phyloP scores from a whole-genome alignment of 2,888 invertebrate genomes.

The Odontocerum albicorne region DNA sequence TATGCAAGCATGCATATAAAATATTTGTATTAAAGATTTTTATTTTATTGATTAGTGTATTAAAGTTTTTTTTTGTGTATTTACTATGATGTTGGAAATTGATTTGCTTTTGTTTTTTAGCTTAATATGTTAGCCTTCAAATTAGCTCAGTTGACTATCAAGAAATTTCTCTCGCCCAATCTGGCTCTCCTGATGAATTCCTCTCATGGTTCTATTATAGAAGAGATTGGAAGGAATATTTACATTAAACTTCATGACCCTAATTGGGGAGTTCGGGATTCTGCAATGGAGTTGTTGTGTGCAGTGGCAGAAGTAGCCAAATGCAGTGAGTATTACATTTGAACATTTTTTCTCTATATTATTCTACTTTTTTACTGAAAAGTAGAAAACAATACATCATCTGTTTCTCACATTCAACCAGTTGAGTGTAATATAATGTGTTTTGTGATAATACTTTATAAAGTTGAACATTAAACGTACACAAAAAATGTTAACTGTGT shows the following conservation, averaged over 20 bases:
- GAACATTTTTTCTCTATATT: too few species aligned
- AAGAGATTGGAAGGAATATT: constrained; percentile 67
- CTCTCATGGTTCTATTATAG: constrained; percentile 63
- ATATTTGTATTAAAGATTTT: too few species aligned
- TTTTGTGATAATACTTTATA: too few species aligned
- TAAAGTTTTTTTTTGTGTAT: neutral
- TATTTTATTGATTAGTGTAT: too few species aligned
- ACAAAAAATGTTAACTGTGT: too few species aligned
- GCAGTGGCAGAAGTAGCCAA: constrained; percentile 71
- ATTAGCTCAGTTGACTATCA: constrained; percentile 67
- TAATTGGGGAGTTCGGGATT: constrained; percentile 80
- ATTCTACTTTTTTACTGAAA: too few species aligned
- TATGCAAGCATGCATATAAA: neutral
- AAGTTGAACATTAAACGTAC: too few species aligned
- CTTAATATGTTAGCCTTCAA: constrained; percentile 70
- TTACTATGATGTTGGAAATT: too few species aligned
- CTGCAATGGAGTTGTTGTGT: constrained; percentile 70
- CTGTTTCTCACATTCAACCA: too few species aligned
- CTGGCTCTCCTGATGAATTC: constrained; percentile 72
- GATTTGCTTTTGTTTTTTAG: constrained; percentile 55
- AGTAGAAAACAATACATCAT: too few species aligned
- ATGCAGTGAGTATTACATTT: constrained; percentile 62
- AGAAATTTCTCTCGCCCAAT: constrained; percentile 77
- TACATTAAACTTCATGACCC: constrained; percentile 69
- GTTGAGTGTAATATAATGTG: too few species aligned